Evolutionary conservation across 2,113 vertebrate species (phyloP).

Genomic region (Arizona elegans): DNA sequence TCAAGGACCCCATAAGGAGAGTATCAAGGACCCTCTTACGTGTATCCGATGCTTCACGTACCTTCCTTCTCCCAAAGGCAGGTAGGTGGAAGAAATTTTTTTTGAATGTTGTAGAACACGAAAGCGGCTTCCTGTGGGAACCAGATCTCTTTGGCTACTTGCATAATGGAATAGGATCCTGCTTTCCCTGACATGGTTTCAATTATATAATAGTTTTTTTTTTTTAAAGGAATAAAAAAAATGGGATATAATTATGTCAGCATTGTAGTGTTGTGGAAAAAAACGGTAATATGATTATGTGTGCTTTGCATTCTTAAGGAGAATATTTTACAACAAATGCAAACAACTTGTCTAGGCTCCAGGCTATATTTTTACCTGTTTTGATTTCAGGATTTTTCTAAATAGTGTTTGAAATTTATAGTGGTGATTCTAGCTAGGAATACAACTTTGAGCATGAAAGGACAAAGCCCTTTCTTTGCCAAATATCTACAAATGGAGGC

Average conservation of each 20-base stretch:
- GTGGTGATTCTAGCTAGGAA: background rate
- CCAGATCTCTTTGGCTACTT: background rate
- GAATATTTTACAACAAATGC: accelerated
- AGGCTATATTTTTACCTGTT: background rate
- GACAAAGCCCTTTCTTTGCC: background rate
- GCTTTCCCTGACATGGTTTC: constrained; percentile 42
- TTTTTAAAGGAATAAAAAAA: too few species aligned
- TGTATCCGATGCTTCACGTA: background rate
- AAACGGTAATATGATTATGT: constrained; percentile 11
- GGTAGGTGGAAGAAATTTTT: background rate
- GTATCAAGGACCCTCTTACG: background rate
- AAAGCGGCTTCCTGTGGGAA: background rate
- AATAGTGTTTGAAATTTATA: background rate
- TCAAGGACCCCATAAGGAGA: background rate
- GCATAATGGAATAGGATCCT: background rate
- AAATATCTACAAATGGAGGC: background rate
- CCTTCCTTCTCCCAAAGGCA: background rate
- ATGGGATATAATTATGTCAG: constrained; percentile 27
- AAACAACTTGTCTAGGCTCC: background rate
- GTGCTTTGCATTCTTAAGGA: accelerated
- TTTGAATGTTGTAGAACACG: background rate
- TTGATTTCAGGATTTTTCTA: background rate
- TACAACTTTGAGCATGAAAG: background rate
- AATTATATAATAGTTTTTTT: constrained; percentile 22
- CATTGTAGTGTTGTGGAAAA: constrained; percentile 42